Evolutionary conservation across 1,140 invertebrate species (phyloP).

Genomic region (Triops longicaudatus): DNA sequence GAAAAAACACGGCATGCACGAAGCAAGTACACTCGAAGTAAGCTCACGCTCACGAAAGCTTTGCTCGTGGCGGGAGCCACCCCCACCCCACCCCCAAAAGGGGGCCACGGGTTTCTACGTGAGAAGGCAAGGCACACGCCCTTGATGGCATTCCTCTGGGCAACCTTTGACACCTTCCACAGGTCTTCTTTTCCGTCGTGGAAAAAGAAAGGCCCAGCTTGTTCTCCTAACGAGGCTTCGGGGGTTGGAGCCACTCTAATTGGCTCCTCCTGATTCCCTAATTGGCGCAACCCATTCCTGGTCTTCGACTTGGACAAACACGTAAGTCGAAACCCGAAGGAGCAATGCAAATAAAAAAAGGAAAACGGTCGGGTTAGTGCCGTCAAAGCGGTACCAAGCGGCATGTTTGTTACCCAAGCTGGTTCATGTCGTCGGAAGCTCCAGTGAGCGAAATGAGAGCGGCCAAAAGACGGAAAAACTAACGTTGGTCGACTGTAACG

Average conservation of each 20-base stretch:
- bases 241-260: not conserved
- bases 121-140: slow-evolving; percentile 4
- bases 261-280: not conserved
- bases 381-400: not conserved
- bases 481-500: not conserved
- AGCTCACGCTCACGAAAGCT: slow-evolving; percentile 5
- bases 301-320: not conserved
- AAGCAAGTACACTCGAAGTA: not conserved
- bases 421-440: slow-evolving; percentile 8
- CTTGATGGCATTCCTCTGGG: not conserved
- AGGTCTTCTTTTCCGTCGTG: not conserved
- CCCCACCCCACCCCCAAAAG: no score
- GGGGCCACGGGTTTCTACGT: not conserved
- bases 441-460: not conserved
- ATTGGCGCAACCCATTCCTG: not conserved
- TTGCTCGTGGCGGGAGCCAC: not conserved
- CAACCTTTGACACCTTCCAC: not conserved
- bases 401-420: not conserved
- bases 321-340: not conserved
- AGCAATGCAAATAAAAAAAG: not conserved
- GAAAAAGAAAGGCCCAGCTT: not conserved
- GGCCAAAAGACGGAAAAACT: not conserved
- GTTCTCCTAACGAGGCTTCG: not conserved
- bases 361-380: not conserved
- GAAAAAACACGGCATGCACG: slow-evolving; percentile 3